phyloP scores from a whole-genome alignment of 2,888 invertebrate genomes.

The Hylaea fasciaria region DNA sequence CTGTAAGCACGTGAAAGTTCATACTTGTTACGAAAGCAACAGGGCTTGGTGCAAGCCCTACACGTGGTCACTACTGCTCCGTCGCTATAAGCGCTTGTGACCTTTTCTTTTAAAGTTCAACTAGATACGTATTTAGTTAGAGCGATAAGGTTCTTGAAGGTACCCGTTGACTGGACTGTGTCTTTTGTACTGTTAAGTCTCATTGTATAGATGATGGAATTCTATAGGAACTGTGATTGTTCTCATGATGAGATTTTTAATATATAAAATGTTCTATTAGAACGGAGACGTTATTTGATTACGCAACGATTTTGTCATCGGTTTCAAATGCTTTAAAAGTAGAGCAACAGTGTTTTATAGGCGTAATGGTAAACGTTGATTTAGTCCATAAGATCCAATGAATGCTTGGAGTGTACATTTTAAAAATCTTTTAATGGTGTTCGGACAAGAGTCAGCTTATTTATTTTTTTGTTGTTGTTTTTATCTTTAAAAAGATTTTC shows the following conservation, averaged over 20 bases:
- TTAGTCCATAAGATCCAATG: too few relatives aligned
- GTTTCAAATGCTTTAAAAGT: too few relatives aligned
- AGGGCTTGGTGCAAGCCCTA: conserved; percentile 22
- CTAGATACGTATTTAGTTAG: background rate
- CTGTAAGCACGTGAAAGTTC: conserved; percentile 29
- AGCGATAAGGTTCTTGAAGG: background rate
- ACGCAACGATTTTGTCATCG: background rate
- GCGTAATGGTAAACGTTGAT: too few relatives aligned
- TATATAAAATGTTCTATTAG: background rate
- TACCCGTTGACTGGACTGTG: background rate
- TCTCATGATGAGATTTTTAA: background rate
- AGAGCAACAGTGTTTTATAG: too few relatives aligned
- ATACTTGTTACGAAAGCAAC: conserved; percentile 25
- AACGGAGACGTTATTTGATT: background rate
- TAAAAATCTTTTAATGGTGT: too few relatives aligned
- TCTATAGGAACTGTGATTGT: conserved; percentile 15
- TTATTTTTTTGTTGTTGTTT: too few relatives aligned
- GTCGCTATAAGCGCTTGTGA: background rate
- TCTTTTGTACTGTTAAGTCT: background rate
- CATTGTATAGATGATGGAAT: conserved; percentile 11
- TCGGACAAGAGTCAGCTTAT: too few relatives aligned
- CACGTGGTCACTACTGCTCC: conserved; percentile 5
- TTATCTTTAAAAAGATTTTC: too few relatives aligned
- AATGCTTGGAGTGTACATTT: too few relatives aligned
- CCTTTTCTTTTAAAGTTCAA: background rate